Evolutionary conservation across 2,797 vertebrate species (phyloP).

Genomic region (Characodon lateralis): DNA sequence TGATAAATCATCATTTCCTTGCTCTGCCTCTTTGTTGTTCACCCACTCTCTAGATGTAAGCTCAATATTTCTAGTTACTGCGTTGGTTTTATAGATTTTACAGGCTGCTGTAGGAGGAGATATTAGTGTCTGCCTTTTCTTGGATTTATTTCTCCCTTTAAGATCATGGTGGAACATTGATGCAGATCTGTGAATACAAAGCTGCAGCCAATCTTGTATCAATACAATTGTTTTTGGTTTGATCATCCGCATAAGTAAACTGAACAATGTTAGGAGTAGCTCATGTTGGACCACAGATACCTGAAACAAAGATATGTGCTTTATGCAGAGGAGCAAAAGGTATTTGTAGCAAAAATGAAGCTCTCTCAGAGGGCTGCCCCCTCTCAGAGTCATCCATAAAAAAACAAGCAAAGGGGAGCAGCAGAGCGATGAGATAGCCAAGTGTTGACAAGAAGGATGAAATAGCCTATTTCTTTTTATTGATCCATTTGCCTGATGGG

Average conservation of each 20-base stretch:
- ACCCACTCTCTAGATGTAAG: background rate
- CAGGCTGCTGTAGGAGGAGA: slow-evolving; percentile 27
- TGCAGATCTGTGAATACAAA: background rate
- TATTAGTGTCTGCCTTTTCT: slow-evolving; percentile 17
- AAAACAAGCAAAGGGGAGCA: slow-evolving; percentile 54
- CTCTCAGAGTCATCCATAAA: slow-evolving; percentile 65
- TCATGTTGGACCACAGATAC: slow-evolving; percentile 1
- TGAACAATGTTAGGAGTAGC: slow-evolving; percentile 7
- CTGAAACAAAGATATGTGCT: slow-evolving; percentile 36
- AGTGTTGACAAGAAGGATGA: slow-evolving; percentile 51
- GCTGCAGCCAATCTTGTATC: background rate
- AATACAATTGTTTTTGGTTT: slow-evolving; percentile 12
- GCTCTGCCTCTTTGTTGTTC: slow-evolving; percentile 10
- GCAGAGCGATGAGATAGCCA: slow-evolving; percentile 28
- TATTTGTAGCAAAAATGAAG: slow-evolving; percentile 20
- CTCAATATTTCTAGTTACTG: slow-evolving; percentile 14
- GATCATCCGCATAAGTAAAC: background rate
- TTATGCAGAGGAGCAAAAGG: slow-evolving; percentile 30
- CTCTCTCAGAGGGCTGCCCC: slow-evolving; percentile 12
- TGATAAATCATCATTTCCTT: background rate
- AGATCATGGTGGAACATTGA: background rate
- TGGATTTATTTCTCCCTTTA: background rate
- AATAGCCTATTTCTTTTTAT: slow-evolving; percentile 48
- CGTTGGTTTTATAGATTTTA: slow-evolving; percentile 30
- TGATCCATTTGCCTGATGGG: slow-evolving; percentile 24